Conservation (phyloP, 2,888 invertebrate species). For the Hermaeophaga mercurialis region DNA sequence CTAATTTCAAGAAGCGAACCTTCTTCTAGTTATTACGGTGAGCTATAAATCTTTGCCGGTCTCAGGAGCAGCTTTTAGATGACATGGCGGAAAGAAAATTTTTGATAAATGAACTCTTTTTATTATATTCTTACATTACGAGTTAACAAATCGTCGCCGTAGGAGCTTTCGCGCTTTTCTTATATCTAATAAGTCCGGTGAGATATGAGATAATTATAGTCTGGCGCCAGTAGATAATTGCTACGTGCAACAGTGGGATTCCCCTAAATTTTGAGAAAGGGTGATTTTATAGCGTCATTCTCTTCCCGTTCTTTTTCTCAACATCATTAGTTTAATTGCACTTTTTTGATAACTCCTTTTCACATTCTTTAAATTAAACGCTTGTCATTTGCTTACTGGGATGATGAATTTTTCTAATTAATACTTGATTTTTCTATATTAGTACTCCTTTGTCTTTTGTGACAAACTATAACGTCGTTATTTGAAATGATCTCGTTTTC, state of each 20-base stretch:
- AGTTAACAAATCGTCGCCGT: conserved; percentile 34
- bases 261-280: background rate
- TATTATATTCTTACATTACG: conserved; percentile 29
- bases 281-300: too few species aligned
- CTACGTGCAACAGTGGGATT: background rate
- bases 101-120: conserved; percentile 35
- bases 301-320: too few species aligned
- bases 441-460: too few species aligned
- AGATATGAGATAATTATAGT: conserved; percentile 25
- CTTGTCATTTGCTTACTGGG: too few species aligned
- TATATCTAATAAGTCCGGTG: conserved; percentile 28
- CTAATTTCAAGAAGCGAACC: conserved; percentile 26
- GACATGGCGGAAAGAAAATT: conserved; percentile 30
- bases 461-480: too few species aligned
- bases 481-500: too few species aligned
- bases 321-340: too few species aligned
- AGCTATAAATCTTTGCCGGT: conserved; percentile 30
- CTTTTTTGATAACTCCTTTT: too few species aligned
- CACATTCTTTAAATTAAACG: too few species aligned
- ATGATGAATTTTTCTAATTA: too few species aligned
- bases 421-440: too few species aligned
- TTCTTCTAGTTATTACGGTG: conserved; percentile 26
- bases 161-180: conserved; percentile 30
- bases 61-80: conserved; percentile 33
- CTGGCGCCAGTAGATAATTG: conserved; percentile 25